Base-by-base conservation (phyloP, 2,888 invertebrate species). In the Phyto melanocephala region DNA sequence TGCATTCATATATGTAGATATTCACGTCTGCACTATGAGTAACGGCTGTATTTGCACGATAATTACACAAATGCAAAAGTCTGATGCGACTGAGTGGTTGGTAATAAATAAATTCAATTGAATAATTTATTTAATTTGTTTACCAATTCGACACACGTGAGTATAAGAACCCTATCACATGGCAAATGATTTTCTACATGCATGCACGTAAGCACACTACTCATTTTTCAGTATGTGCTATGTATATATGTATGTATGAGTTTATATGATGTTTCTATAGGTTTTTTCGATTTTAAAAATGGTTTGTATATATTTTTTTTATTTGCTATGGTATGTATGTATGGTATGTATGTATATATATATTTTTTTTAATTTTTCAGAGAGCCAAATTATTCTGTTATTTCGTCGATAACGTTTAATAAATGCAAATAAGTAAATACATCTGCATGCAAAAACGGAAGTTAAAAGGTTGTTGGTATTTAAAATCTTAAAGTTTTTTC, bases 101-200 rank as follows among this genome's bases (percentile, higher is more conserved):
- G 89, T 87, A 87, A 89, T 89, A 89, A 89, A 89, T 89, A 89
- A 89, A 89, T 89, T 85, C 87, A 89, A 88, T 89, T 89, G 88
- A 89, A 89, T 89, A 86, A 88, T 89, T 89, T 87, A 89, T 89
- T 89, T 89, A 89, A 89, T 89, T 88, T 89, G 88, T 88, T 89
- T 88, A 80, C 75, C 78, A 84, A 85, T 85, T 84, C 84, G 72
- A 58, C 65, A 81, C 82, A 85, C 83, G 85, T 83, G 85, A 81
- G 74, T 80, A 47, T 47, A 79, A 82, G 72, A 75, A 52, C 71
- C 79, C 79, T 62, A 79, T 79, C 75, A 71, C 60, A 82, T 76
- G 79, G 60, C 63, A 75, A 67, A 78, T 79, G 82, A 47, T 60
- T 71, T 79, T 40, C 45, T 56, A 24, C 60, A 67, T 67, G 68